phyloP scores from a whole-genome alignment of 2,797 vertebrate species.

The Schizopygopsis pylzovi region DNA sequence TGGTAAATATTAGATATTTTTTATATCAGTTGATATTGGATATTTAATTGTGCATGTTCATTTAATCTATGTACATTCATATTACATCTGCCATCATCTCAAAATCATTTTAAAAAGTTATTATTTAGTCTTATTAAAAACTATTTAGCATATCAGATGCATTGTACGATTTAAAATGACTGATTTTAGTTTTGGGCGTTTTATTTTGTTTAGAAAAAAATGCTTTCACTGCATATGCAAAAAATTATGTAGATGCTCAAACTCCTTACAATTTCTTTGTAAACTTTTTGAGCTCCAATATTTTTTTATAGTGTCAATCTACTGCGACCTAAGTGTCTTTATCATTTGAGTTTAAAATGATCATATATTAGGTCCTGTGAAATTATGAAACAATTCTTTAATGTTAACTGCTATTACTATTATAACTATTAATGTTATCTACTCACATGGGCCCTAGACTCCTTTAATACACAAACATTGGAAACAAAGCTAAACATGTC shows the following conservation, averaged over 20 bases:
- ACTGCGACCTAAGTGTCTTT: neutral
- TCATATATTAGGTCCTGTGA: neutral
- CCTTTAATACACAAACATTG: neutral
- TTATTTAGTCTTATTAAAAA: neutral
- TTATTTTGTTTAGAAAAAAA: neutral
- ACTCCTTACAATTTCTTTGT: neutral
- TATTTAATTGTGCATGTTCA: neutral
- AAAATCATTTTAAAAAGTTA: neutral
- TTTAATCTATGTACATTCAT: neutral
- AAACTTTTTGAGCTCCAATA: neutral
- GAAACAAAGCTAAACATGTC: conserved; percentile 17
- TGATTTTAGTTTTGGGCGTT: neutral
- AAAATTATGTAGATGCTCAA: neutral
- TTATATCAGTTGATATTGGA: no score
- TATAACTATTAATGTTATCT: neutral
- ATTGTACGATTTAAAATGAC: neutral
- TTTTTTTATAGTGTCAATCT: neutral
- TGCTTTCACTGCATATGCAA: neutral
- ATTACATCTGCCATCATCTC: neutral
- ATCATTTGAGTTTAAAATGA: neutral
- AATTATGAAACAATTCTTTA: neutral
- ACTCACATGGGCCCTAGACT: neutral
- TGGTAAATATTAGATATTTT: no score
- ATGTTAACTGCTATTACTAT: neutral
- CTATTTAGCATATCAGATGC: neutral